These are phyloP conservation scores for Pachypanchax playfairii DNA, from an alignment of 2,113 vertebrate genomes.

Conservation along the genomic window DNA sequence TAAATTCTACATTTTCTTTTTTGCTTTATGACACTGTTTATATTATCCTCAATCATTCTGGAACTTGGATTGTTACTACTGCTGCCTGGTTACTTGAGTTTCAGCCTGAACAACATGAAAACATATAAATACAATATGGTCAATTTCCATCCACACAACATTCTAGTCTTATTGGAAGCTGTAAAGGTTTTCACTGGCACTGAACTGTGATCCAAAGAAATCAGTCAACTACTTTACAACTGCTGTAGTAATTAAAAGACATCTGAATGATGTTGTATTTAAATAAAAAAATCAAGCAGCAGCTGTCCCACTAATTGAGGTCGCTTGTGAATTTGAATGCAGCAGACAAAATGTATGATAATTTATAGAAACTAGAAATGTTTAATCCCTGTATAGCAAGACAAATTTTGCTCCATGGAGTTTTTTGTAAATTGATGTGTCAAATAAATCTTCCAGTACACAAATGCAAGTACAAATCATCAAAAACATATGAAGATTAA, in stretches of 20 bases:
- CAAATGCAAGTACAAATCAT: constrained; percentile 15
- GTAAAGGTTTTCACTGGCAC: constrained; percentile 2
- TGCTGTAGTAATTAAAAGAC: not conserved
- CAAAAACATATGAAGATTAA: constrained; percentile 27
- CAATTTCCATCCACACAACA: too few species aligned
- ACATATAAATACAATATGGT: not conserved
- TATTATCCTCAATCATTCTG: not conserved
- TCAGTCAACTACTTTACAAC: too few species aligned
- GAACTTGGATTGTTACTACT: not conserved
- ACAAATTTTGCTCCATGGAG: too few species aligned
- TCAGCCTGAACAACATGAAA: too few species aligned
- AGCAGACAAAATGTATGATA: not conserved
- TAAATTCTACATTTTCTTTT: not conserved
- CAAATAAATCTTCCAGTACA: constrained; percentile 34
- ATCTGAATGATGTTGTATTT: constrained; percentile 9
- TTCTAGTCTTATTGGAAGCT: constrained; percentile 7
- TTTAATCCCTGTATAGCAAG: too few species aligned
- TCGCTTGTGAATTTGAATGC: constrained; percentile 8
- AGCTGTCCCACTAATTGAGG: not conserved
- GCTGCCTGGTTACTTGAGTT: not conserved
- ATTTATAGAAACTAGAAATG: too few species aligned
- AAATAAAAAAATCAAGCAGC: not conserved
- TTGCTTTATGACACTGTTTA: not conserved
- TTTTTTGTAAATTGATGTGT: not conserved
- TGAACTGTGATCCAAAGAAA: not conserved